Evolutionary conservation across 2,113 vertebrate genomes (phyloP).

Genomic region (Phaetusa simplex): DNA sequence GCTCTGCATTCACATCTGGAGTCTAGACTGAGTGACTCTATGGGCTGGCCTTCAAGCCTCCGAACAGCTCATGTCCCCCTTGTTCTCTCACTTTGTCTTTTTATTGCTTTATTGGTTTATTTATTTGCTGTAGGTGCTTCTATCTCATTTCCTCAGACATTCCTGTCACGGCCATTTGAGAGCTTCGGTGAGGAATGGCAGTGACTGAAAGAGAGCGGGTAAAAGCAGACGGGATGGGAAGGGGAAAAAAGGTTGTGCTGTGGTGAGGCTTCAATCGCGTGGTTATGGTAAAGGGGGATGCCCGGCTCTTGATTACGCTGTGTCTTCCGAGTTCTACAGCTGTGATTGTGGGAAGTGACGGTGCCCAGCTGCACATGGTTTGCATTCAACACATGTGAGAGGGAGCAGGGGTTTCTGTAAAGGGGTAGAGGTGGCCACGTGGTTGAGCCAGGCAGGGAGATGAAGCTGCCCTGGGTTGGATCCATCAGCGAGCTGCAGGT

Average conservation of each 20-base stretch:
- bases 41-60: slow-evolving; percentile 63
- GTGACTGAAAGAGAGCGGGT: neutral
- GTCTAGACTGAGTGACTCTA: slow-evolving; percentile 84
- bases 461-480: neutral
- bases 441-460: neutral
- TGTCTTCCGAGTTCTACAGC: neutral
- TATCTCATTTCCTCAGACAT: slow-evolving; percentile 24
- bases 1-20: slow-evolving; percentile 81
- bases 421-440: neutral
- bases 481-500: neutral
- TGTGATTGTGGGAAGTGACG: neutral
- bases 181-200: neutral
- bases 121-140: slow-evolving; percentile 49
- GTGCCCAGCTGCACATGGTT: neutral
- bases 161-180: neutral
- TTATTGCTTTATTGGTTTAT: slow-evolving; percentile 39
- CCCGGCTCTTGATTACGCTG: neutral
- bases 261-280: rapidly evolving
- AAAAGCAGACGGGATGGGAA: neutral
- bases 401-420: neutral
- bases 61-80: slow-evolving; percentile 41
- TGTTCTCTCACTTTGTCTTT: slow-evolving; percentile 21
- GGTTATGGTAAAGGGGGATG: neutral
- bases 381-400: neutral
- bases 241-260: neutral